Evolutionary conservation across 2,888 invertebrate genomes (phyloP).

Genomic region (Polydrusus pterygomalis): DNA sequence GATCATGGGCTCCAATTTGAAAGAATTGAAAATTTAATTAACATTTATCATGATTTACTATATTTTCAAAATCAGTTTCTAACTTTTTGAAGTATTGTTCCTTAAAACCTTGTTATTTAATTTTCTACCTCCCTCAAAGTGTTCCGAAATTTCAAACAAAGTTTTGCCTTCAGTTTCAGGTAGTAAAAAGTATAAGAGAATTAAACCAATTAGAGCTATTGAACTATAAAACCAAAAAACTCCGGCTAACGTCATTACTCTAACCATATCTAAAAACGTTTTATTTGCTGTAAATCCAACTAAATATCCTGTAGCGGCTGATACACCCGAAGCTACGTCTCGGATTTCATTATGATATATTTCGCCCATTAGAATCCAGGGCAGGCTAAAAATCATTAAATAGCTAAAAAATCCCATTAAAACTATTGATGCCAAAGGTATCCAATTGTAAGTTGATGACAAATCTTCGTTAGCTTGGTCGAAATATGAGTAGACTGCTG

Average conservation of each 20-base stretch:
- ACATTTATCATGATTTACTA: not conserved
- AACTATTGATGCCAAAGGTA: slow-evolving; percentile 81
- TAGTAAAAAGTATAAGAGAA: slow-evolving; percentile 79
- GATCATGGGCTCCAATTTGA: too few species aligned
- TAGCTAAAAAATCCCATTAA: slow-evolving; percentile 82
- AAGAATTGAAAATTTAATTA: not conserved
- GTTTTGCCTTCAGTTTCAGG: slow-evolving; percentile 90
- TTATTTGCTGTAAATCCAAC: slow-evolving; percentile 86
- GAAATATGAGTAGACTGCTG: slow-evolving; percentile 74
- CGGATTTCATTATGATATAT: slow-evolving; percentile 82
- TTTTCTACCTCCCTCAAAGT: slow-evolving; percentile 77
- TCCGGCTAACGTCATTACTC: slow-evolving; percentile 79
- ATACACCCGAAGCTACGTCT: slow-evolving; percentile 82
- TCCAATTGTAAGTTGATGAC: slow-evolving; percentile 72
- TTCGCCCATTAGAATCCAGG: slow-evolving; percentile 88
- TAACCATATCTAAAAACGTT: slow-evolving; percentile 80
- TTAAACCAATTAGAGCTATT: slow-evolving; percentile 78
- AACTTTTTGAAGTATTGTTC: slow-evolving; percentile 47
- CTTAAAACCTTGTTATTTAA: slow-evolving; percentile 73
- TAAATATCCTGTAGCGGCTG: slow-evolving; percentile 83
- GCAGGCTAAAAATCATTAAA: slow-evolving; percentile 80
- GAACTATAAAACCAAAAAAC: slow-evolving; percentile 82
- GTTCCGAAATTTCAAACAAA: slow-evolving; percentile 81
- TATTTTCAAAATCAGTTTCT: not conserved
- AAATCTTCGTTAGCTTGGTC: not conserved